These are phyloP conservation scores for Phataginus tricuspis DNA, from an alignment of 2,797 vertebrate genomes.

Conservation along the genomic window DNA sequence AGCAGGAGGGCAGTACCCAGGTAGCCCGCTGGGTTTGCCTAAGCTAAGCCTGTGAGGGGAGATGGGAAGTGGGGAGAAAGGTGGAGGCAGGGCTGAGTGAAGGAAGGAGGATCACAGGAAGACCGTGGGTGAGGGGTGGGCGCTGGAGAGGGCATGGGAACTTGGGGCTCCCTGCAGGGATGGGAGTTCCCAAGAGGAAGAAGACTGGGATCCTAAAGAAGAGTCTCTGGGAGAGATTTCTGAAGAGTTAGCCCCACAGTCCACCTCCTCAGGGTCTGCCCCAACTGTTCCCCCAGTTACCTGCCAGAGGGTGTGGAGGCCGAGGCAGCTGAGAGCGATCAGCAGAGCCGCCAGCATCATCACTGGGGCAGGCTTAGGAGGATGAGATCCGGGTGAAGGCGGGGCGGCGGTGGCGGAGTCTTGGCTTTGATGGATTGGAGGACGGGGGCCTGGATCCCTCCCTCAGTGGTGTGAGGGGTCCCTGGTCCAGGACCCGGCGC, in stretches of 20 bases:
- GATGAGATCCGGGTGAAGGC: not conserved
- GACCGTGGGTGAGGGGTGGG: not conserved
- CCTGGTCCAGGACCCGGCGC: not conserved
- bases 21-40: not conserved
- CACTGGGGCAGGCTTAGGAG: not conserved
- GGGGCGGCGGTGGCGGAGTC: not conserved
- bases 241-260: not conserved
- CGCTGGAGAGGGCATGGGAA: not conserved
- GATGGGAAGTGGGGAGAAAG: not conserved
- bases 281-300: slow-evolving; percentile 47
- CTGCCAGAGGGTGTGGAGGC: slow-evolving; percentile 58
- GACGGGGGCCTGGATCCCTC: not conserved
- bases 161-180: not conserved
- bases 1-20: not conserved
- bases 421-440: not conserved
- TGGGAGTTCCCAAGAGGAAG: not conserved
- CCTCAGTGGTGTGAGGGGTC: not conserved
- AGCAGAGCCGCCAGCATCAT: slow-evolving; percentile 60
- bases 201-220: not conserved
- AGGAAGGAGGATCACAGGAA: not conserved
- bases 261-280: not conserved
- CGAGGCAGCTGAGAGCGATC: slow-evolving; percentile 34
- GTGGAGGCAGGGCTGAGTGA: not conserved
- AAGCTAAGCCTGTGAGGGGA: not conserved
- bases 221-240: not conserved